Evolutionary conservation across 2,888 invertebrate species (phyloP).

Genomic region (Brenthis ino): DNA sequence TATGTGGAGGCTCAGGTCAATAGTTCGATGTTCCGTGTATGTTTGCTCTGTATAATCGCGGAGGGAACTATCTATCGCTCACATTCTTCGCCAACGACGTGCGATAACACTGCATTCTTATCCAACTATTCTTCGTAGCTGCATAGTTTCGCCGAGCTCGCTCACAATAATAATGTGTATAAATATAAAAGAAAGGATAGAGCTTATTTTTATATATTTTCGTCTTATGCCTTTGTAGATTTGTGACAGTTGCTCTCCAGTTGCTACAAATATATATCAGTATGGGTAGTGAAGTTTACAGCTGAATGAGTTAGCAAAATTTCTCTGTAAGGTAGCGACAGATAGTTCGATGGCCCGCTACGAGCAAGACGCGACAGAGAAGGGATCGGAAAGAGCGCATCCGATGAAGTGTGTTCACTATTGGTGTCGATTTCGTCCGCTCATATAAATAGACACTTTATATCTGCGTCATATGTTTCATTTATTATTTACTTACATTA

Average conservation of each 20-base stretch:
- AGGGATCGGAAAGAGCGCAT: constrained; percentile 61
- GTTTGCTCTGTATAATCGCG: constrained; percentile 67
- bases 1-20: constrained; percentile 73
- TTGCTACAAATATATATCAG: constrained; percentile 42
- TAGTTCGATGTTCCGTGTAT: constrained; percentile 70
- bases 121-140: constrained; percentile 64
- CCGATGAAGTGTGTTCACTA: constrained; percentile 61
- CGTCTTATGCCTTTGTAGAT: neutral
- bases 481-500: constrained; percentile 10
- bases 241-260: neutral
- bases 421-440: constrained; percentile 61
- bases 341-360: constrained; percentile 58
- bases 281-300: constrained; percentile 52
- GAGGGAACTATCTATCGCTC: constrained; percentile 65
- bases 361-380: constrained; percentile 55
- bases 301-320: constrained; percentile 62
- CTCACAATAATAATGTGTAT: constrained; percentile 15
- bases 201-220: neutral
- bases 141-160: constrained; percentile 50
- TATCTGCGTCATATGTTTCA: constrained; percentile 11
- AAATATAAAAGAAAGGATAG: neutral
- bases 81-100: constrained; percentile 68
- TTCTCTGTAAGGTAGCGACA: constrained; percentile 52
- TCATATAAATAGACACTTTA: constrained; percentile 44
- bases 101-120: constrained; percentile 72